Conservation (phyloP, 2,888 invertebrate species). For the Cataglyphis albicans region DNA sequence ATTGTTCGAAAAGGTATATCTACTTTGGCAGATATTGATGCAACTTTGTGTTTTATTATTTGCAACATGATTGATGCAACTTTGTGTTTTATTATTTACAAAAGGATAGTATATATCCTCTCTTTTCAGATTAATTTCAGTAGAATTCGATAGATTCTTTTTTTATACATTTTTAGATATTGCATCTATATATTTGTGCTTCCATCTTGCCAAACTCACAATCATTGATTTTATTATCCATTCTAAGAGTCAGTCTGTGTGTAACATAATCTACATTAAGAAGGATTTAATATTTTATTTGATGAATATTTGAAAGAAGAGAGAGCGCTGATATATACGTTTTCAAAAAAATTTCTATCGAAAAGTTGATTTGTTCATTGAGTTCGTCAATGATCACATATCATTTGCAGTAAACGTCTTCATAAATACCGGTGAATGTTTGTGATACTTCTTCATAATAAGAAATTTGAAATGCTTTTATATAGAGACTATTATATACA, state of each 20-base stretch:
- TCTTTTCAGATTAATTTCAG: constrained; percentile 54
- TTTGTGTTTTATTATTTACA: constrained; percentile 2
- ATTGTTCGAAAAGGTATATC: constrained; percentile 79
- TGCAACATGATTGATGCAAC: constrained; percentile 1
- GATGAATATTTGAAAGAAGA: constrained; percentile 9
- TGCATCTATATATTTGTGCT: constrained; percentile 72
- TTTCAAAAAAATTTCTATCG: constrained; percentile 47
- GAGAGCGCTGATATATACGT: not conserved
- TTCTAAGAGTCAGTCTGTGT: constrained; percentile 56
- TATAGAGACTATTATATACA: constrained; percentile 72
- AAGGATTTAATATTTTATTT: constrained; percentile 18
- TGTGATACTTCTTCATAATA: constrained; percentile 73
- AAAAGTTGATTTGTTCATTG: constrained; percentile 31
- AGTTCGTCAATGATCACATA: constrained; percentile 52
- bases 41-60: constrained; percentile 66
- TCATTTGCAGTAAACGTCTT: constrained; percentile 70
- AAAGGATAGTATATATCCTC: constrained; percentile 41
- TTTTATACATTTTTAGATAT: constrained; percentile 62
- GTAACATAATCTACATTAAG: not conserved
- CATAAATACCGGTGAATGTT: constrained; percentile 68
- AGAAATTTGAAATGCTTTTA: constrained; percentile 72
- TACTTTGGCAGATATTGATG: constrained; percentile 85
- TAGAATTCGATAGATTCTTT: constrained; percentile 61
- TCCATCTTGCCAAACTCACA: constrained; percentile 72
- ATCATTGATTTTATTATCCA: constrained; percentile 66